These are phyloP conservation scores for Tinamus guttatus DNA, from an alignment of 2,113 vertebrate genomes.

Conservation along the genomic window DNA sequence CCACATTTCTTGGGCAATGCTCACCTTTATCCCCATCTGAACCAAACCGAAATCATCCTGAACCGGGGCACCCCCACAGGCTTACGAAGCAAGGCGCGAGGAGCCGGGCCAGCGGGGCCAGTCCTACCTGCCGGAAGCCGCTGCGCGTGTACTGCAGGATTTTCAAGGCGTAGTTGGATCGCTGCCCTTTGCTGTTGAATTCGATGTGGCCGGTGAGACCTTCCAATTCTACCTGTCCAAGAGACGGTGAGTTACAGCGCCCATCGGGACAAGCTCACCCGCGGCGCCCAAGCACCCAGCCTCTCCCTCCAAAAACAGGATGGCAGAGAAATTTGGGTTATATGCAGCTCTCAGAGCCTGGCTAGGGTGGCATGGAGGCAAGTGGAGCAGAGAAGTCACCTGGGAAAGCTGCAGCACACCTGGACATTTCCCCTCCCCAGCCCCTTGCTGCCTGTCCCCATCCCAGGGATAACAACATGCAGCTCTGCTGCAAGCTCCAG, in stretches of 20 bases:
- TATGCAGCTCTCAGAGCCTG: fast-evolving
- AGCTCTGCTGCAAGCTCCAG: neutral
- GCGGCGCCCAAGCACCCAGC: fast-evolving
- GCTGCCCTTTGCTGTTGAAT: conserved; percentile 99
- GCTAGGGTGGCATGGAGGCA: neutral
- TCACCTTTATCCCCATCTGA: neutral
- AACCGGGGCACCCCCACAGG: fast-evolving
- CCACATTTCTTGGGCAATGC: neutral
- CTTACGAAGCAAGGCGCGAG: neutral
- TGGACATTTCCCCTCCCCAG: fast-evolving
- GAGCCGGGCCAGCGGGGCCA: fast-evolving
- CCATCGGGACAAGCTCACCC: neutral
- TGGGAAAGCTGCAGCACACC: fast-evolving
- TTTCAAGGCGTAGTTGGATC: conserved; percentile 95
- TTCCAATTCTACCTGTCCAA: conserved; percentile 99
- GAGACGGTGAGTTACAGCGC: conserved; percentile 85
- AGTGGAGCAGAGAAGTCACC: neutral
- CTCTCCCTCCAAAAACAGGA: neutral
- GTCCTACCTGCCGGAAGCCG: conserved; percentile 92
- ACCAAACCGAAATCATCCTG: neutral
- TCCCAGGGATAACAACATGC: neutral
- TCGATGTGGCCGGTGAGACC: conserved; percentile 99
- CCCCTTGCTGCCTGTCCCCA: fast-evolving
- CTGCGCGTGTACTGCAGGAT: conserved; percentile 92
- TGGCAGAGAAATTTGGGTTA: neutral